phyloP scores from a whole-genome alignment of 2,113 vertebrate genomes.

The Cichladusa arquata region DNA sequence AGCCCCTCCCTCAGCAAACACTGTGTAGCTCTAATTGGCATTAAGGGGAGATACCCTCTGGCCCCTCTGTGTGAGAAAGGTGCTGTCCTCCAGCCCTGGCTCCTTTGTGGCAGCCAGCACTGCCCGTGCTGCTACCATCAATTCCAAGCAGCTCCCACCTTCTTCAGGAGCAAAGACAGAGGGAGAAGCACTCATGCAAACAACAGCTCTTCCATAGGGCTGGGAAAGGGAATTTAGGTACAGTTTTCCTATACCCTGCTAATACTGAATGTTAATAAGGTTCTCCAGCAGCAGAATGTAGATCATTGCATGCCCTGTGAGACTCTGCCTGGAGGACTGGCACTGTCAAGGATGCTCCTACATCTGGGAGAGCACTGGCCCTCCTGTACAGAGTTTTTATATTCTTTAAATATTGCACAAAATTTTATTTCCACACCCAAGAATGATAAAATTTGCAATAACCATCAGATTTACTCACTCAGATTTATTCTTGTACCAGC shows the following conservation, averaged over 20 bases:
- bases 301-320: not conserved
- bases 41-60: not conserved
- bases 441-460: constrained; percentile 23
- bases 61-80: not conserved
- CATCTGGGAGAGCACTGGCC: not conserved
- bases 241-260: not conserved
- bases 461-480: constrained; percentile 39
- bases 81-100: not conserved
- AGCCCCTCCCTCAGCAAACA: constrained; percentile 9
- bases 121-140: rapidly evolving
- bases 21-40: not conserved
- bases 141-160: not conserved
- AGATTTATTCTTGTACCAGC: constrained; percentile 59
- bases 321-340: not conserved
- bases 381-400: not conserved
- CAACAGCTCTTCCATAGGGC: not conserved
- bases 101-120: not conserved
- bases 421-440: constrained; percentile 22
- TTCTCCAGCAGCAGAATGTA: not conserved
- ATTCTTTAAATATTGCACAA: constrained; percentile 37
- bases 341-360: not conserved
- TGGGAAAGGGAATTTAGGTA: not conserved
- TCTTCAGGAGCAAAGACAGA: not conserved
- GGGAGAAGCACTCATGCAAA: not conserved
- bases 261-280: not conserved